Evolutionary conservation across 1,140 invertebrate species (phyloP).

Genomic region (Drosophila sproati): DNA sequence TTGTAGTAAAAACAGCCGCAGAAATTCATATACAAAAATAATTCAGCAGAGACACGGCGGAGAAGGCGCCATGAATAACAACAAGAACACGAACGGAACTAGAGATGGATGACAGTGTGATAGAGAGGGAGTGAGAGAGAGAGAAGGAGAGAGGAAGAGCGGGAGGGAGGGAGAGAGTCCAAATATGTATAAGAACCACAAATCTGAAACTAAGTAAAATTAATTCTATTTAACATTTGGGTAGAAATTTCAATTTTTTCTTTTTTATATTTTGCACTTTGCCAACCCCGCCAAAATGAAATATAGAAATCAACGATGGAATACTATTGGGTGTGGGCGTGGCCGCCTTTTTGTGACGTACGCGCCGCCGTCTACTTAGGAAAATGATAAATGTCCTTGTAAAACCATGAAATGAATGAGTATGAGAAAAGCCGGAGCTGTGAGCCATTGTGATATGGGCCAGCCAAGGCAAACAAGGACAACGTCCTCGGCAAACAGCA

Average conservation of each 20-base stretch:
- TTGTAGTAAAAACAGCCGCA: constrained; percentile 38
- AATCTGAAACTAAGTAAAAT: constrained; percentile 66
- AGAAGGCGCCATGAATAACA: constrained; percentile 69
- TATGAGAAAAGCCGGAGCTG: constrained; percentile 44
- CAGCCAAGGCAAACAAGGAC: constrained; percentile 64
- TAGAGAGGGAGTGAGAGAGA: background rate
- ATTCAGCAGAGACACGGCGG: constrained; percentile 42
- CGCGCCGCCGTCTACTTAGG: constrained; percentile 60
- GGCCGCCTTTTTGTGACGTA: constrained; percentile 72
- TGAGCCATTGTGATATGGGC: constrained; percentile 41
- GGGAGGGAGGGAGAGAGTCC: background rate
- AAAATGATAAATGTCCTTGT: constrained; percentile 81
- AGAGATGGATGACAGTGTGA: background rate
- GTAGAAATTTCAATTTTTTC: constrained; percentile 63
- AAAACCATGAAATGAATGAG: constrained; percentile 80
- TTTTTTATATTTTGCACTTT: constrained; percentile 3
- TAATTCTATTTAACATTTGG: constrained; percentile 81
- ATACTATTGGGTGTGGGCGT: constrained; percentile 24
- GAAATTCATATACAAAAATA: constrained; percentile 77
- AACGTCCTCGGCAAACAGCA: constrained; percentile 62
- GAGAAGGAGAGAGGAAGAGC: background rate
- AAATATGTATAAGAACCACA: constrained; percentile 50
- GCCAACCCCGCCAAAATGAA: constrained; percentile 18
- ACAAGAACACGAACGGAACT: background rate
- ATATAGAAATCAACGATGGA: constrained; percentile 68